Evolutionary conservation across 1,140 invertebrate genomes (phyloP).

Genomic region (Cyphomyrmex costatus): DNA sequence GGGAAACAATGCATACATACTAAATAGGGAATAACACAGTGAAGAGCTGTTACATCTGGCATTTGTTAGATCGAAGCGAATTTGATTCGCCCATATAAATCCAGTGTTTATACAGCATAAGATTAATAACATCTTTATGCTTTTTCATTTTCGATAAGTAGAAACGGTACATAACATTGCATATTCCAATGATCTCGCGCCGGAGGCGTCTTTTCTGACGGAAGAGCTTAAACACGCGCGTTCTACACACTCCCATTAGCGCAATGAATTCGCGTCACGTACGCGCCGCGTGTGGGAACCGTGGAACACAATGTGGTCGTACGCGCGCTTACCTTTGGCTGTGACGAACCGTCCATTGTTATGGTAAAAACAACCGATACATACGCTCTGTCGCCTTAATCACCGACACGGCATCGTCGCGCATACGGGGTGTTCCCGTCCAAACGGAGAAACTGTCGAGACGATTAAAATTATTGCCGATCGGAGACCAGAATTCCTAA

Average conservation of each 20-base stretch:
- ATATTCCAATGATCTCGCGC: not conserved
- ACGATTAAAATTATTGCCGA: not conserved
- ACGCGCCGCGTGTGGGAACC: slow-evolving; percentile 75
- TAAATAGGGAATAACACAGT: not conserved
- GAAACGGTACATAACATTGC: not conserved
- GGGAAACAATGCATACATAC: slow-evolving; percentile 37
- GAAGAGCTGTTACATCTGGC: not conserved
- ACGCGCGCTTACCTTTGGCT: slow-evolving; percentile 61
- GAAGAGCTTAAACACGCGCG: slow-evolving; percentile 31
- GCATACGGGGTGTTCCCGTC: slow-evolving; percentile 26
- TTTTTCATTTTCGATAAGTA: not conserved
- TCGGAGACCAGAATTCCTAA: not conserved
- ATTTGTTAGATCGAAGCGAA: not conserved
- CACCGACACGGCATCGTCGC: slow-evolving; percentile 34
- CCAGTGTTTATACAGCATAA: not conserved
- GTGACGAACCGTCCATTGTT: slow-evolving; percentile 77
- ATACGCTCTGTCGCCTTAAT: slow-evolving; percentile 65
- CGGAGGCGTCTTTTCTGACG: not conserved
- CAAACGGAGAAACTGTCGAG: not conserved
- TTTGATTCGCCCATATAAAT: not conserved
- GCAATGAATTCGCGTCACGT: slow-evolving; percentile 77
- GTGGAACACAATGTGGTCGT: slow-evolving; percentile 71
- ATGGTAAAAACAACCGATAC: slow-evolving; percentile 74
- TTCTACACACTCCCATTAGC: slow-evolving; percentile 74
- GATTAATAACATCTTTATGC: not conserved